phyloP scores from a whole-genome alignment of 2,888 invertebrate species.

The Spisula solida region DNA sequence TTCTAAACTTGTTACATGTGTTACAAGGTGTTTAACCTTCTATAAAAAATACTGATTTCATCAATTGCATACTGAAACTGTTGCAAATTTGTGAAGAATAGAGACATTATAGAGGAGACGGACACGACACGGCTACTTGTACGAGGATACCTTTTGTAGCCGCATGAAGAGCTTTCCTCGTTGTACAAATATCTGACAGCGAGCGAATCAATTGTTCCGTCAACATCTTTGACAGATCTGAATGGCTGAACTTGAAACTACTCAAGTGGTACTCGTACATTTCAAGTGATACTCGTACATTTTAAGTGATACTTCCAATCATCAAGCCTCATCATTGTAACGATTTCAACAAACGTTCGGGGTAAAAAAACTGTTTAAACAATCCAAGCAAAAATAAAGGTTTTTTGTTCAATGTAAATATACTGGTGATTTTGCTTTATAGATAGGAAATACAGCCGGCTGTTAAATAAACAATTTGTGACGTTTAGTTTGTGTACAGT shows the following conservation, averaged over 20 bases:
- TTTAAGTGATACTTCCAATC: background rate
- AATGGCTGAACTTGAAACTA: slow-evolving; percentile 6
- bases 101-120: background rate
- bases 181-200: background rate
- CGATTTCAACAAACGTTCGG: background rate
- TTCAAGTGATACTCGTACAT: background rate
- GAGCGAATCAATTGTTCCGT: background rate
- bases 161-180: slow-evolving; percentile 6
- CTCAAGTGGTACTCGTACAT: slow-evolving; percentile 12
- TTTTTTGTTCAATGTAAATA: slow-evolving; percentile 9
- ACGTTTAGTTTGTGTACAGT: background rate
- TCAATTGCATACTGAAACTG: background rate
- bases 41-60: slow-evolving; percentile 1
- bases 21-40: background rate
- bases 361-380: background rate
- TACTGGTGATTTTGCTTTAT: background rate
- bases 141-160: background rate
- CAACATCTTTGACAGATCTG: background rate
- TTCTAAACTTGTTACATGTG: background rate
- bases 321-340: background rate
- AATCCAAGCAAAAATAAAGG: background rate
- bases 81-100: background rate
- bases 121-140: background rate
- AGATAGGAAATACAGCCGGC: slow-evolving; percentile 12
- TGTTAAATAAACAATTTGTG: background rate